Evolutionary conservation across 2,888 invertebrate species (phyloP).

Genomic region (Tolmerus cingulatus): DNA sequence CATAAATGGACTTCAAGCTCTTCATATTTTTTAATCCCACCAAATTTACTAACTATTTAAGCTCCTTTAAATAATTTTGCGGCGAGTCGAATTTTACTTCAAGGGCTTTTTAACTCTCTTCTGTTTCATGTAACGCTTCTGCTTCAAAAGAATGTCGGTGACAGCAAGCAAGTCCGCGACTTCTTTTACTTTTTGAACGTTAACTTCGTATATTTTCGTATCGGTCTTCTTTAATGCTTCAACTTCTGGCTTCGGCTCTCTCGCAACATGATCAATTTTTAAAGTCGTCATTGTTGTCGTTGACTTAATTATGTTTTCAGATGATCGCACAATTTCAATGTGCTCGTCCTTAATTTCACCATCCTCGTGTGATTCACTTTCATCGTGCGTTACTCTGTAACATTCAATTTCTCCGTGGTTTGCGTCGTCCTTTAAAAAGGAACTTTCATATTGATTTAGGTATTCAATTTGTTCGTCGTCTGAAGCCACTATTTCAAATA

Average conservation of each 20-base stretch:
- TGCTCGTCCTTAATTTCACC: not conserved
- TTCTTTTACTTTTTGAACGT: slow-evolving; percentile 31
- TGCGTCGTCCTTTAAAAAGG: not conserved
- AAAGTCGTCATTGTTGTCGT: not conserved
- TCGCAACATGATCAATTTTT: not conserved
- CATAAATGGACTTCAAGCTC: not conserved
- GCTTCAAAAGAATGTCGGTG: slow-evolving; percentile 35
- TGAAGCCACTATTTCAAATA: slow-evolving; percentile 42
- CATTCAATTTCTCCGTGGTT: not conserved
- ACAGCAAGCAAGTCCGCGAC: slow-evolving; percentile 43
- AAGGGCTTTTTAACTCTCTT: not conserved
- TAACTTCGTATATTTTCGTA: not conserved
- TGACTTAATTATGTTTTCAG: not conserved
- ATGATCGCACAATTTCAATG: not conserved
- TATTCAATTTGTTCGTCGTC: slow-evolving; percentile 18
- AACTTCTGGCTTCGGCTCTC: not conserved
- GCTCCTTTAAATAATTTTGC: not conserved
- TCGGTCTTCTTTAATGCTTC: not conserved
- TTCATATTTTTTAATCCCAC: not conserved
- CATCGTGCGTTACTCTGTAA: not conserved
- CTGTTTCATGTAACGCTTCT: not conserved
- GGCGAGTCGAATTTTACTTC: not conserved
- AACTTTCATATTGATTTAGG: not conserved
- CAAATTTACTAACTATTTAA: not conserved
- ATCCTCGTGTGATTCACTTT: not conserved